A percentile compares a stretch with the other conserved stretches of the same genome.
These are phyloP conservation scores for Cyprinodon variegatus DNA, from an alignment of 2,113 vertebrate genomes.

Conservation along the genomic window DNA sequence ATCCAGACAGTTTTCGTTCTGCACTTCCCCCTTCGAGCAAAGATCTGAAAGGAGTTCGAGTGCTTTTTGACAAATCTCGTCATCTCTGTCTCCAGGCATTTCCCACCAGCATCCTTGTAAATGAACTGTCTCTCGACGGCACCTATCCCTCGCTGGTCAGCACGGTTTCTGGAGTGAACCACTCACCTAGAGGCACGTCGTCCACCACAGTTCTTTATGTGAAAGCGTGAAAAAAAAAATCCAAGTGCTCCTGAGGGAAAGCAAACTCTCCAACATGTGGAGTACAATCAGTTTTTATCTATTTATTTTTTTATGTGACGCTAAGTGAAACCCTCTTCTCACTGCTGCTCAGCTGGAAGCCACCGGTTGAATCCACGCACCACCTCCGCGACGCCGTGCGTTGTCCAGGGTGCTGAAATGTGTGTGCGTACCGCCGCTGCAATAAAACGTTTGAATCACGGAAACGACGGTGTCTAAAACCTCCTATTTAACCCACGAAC, in stretches of 20 bases:
- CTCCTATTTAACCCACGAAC: constrained; percentile 8
- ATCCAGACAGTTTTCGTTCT: constrained; percentile 94
- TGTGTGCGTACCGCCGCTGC: constrained; percentile 37
- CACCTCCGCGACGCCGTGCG: constrained; percentile 64
- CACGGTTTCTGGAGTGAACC: constrained; percentile 37
- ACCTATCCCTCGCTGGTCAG: constrained; percentile 54
- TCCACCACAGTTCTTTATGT: constrained; percentile 26
- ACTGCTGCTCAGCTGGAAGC: constrained; percentile 39
- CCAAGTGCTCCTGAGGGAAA: constrained; percentile 25
- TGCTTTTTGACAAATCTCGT: constrained; percentile 97
- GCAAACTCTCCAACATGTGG: constrained; percentile 1
- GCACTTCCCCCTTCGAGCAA: constrained; percentile 93
- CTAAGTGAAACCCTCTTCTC: constrained; percentile 10
- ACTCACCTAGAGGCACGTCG: constrained; percentile 65
- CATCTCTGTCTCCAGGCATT: constrained; percentile 98
- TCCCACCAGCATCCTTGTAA: constrained; percentile 97
- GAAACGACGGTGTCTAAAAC: not conserved
- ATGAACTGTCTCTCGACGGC: constrained; percentile 84
- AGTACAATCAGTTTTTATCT: constrained; percentile 12
- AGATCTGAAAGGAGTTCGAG: constrained; percentile 95
- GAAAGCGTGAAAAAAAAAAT: not conserved
- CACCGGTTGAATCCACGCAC: constrained; percentile 76
- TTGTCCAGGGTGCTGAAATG: constrained; percentile 70
- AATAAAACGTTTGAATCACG: constrained; percentile 3
- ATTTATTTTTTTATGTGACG: not conserved